phyloP scores from a whole-genome alignment of 1,140 invertebrate species.

The Drosophila subpulchrella region DNA sequence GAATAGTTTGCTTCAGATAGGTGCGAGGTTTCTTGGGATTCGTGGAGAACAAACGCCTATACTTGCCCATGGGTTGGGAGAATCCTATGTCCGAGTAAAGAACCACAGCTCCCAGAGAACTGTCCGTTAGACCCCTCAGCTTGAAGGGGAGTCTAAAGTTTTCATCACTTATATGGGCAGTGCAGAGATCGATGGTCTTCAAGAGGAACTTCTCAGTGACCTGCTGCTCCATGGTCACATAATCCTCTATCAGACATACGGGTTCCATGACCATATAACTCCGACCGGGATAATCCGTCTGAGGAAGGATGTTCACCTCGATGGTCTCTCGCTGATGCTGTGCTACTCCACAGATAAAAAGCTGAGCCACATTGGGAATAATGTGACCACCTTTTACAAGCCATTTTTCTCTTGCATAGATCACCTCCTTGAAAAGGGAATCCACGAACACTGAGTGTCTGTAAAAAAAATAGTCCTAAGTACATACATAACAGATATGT shows the following conservation, averaged over 20 bases:
- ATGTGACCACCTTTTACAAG: constrained; percentile 41
- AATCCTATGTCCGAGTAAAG: constrained; percentile 37
- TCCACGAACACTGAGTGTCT: constrained; percentile 53
- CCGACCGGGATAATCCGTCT: neutral
- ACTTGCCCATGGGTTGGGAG: neutral
- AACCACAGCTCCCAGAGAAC: constrained; percentile 15
- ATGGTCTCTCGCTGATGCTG: neutral
- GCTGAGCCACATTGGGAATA: constrained; percentile 43
- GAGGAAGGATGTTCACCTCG: neutral
- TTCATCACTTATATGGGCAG: constrained; percentile 8
- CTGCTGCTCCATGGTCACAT: constrained; percentile 23
- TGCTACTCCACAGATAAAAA: constrained; percentile 40
- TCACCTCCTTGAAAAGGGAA: constrained; percentile 42
- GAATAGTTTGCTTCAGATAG: constrained; percentile 40
- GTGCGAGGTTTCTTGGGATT: constrained; percentile 29
- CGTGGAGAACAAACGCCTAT: constrained; percentile 37
- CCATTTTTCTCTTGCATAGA: constrained; percentile 57
- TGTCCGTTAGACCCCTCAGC: constrained; percentile 2
- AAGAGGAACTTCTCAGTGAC: constrained; percentile 35
- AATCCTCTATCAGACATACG: constrained; percentile 25
- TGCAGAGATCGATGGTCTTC: constrained; percentile 16
- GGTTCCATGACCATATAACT: neutral
- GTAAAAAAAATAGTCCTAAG: no score
- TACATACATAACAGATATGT: no score
- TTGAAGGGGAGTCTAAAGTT: constrained; percentile 11